phyloP scores from a whole-genome alignment of 2,888 invertebrate genomes.

The Drosophila rellima region DNA sequence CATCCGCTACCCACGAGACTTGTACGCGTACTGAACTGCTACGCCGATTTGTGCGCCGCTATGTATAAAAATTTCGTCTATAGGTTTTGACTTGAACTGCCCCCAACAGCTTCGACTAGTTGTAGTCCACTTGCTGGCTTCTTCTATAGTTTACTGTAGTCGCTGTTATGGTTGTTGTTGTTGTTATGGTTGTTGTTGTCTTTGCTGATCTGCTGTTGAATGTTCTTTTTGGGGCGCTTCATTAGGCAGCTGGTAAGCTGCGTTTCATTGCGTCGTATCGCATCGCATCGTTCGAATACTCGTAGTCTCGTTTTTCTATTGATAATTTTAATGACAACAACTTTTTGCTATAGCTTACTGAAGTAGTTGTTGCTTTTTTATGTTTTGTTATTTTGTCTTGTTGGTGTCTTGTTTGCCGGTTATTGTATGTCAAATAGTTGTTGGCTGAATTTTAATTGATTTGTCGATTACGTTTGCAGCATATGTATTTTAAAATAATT shows the following conservation, averaged over 20 bases:
- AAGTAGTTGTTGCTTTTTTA: slow-evolving; percentile 16
- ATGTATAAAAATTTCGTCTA: slow-evolving; percentile 83
- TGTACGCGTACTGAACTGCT: slow-evolving; percentile 85
- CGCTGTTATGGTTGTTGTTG: slow-evolving; percentile 20
- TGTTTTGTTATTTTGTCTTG: neutral
- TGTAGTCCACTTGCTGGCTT: slow-evolving; percentile 1
- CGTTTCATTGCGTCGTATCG: slow-evolving; percentile 40
- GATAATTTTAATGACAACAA: slow-evolving; percentile 57
- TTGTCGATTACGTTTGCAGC: slow-evolving; percentile 44
- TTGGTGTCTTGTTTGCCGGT: slow-evolving; percentile 45
- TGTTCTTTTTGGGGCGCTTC: slow-evolving; percentile 65
- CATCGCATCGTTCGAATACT: slow-evolving; percentile 16
- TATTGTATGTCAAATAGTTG: slow-evolving; percentile 46
- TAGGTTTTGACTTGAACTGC: slow-evolving; percentile 37
- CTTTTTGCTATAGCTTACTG: slow-evolving; percentile 15
- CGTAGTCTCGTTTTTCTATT: slow-evolving; percentile 59
- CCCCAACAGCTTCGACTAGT: slow-evolving; percentile 1
- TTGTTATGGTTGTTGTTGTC: slow-evolving; percentile 8
- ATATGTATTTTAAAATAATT: slow-evolving; percentile 51
- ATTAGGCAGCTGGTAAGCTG: slow-evolving; percentile 47
- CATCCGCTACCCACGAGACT: slow-evolving; percentile 85
- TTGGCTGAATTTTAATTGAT: slow-evolving; percentile 53
- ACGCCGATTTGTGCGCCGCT: slow-evolving; percentile 78
- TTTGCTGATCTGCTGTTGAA: slow-evolving; percentile 48
- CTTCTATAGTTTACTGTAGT: slow-evolving; percentile 17